Evolutionary conservation across 2,797 vertebrate species (phyloP).

Genomic region (Melanotaenia boesemani): DNA sequence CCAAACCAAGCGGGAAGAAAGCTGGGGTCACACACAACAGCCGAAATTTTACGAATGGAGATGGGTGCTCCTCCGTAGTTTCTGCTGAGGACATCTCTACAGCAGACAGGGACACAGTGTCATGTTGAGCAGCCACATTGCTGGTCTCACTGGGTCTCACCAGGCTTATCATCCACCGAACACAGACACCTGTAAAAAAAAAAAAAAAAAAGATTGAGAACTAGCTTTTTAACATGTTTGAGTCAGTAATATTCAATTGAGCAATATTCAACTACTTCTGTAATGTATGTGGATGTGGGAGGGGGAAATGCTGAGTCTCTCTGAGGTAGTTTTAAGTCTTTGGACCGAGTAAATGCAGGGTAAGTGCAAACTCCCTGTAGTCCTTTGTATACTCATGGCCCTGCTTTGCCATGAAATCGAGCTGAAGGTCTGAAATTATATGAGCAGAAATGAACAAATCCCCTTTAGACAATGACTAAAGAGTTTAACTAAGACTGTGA

Average conservation of each 20-base stretch:
- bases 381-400: too few species aligned
- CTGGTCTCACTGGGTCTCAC: background rate
- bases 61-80: background rate
- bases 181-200: background rate
- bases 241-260: background rate
- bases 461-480: background rate
- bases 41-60: background rate
- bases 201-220: background rate
- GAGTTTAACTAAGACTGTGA: background rate
- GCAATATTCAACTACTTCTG: constrained; percentile 1
- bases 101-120: constrained; percentile 6
- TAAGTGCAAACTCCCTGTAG: background rate
- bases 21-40: background rate
- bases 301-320: background rate
- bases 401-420: background rate
- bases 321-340: background rate
- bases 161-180: constrained; percentile 25
- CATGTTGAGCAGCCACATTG: constrained; percentile 5
- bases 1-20: background rate
- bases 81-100: background rate
- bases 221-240: background rate
- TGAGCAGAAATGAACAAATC: background rate
- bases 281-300: background rate
- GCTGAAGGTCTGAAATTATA: background rate
- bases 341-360: background rate